A percentile compares a stretch with the other conserved stretches of the same genome.
phyloP scores from a whole-genome alignment of 2,797 vertebrate genomes.

The Clarias platycephalus region DNA sequence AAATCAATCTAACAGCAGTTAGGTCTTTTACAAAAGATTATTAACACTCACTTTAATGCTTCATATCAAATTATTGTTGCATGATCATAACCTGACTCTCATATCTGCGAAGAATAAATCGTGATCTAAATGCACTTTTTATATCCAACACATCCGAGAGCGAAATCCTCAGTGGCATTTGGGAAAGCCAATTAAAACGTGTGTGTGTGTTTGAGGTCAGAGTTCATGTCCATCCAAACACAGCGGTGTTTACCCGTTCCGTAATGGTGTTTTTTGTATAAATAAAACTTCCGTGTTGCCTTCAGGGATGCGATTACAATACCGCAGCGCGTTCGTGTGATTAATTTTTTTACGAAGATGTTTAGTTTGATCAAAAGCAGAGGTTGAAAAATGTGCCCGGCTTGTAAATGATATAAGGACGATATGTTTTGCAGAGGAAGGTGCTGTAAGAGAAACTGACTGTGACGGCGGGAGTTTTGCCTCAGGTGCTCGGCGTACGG shows the following conservation, averaged over 20 bases:
- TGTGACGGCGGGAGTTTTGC: background rate
- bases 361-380: background rate
- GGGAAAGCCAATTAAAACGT: slow-evolving; percentile 20
- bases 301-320: background rate
- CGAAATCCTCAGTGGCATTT: background rate
- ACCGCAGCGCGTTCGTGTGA: background rate
- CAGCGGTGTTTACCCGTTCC: background rate
- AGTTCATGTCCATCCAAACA: slow-evolving; percentile 23
- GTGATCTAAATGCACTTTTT: too few species aligned
- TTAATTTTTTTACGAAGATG: too few species aligned
- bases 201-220: slow-evolving; percentile 23
- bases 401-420: background rate
- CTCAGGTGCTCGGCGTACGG: background rate
- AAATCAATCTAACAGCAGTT: background rate
- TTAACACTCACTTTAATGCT: background rate
- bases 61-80: background rate
- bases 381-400: background rate
- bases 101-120: background rate
- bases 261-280: background rate
- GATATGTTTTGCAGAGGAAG: background rate
- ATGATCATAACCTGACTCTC: too few species aligned
- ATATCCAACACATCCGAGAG: too few species aligned
- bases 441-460: background rate
- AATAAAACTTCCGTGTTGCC: slow-evolving; percentile 6
- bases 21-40: background rate